phyloP scores from a whole-genome alignment of 2,797 vertebrate species.

The Chaenodraco wilsoni region DNA sequence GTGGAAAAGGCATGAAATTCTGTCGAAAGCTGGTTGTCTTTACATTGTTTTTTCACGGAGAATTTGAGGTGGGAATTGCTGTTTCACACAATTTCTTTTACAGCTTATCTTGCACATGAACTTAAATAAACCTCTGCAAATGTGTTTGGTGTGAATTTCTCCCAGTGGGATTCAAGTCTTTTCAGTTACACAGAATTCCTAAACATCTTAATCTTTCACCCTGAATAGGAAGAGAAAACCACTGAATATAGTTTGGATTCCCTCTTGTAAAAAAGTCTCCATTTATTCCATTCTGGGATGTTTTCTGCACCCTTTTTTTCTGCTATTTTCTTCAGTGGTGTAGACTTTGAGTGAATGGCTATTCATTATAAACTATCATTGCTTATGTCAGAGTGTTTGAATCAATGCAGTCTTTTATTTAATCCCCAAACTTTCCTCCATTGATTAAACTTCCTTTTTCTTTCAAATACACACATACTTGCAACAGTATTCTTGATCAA shows the following conservation, averaged over 20 bases:
- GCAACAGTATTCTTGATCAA: neutral
- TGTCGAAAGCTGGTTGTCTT: neutral
- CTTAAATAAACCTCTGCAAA: neutral
- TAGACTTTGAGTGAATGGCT: neutral
- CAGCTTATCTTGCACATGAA: neutral
- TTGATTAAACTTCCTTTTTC: neutral
- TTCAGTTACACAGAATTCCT: neutral
- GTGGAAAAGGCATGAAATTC: neutral
- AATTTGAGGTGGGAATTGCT: neutral
- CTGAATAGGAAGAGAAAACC: neutral
- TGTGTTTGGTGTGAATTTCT: neutral
- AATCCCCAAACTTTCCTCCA: neutral
- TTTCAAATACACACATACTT: neutral
- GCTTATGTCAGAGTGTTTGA: neutral
- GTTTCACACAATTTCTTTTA: conserved; percentile 2
- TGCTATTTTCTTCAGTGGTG: neutral
- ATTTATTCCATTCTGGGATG: neutral
- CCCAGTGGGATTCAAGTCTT: neutral
- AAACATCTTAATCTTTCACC: neutral
- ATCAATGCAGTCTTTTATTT: conserved; percentile 1
- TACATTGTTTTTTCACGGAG: neutral
- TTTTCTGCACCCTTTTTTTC: neutral
- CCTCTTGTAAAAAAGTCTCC: neutral
- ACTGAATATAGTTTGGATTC: neutral
- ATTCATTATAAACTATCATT: conserved; percentile 1